Conservation (phyloP, 1,140 invertebrate species). For the Calephelis nemesis region DNA sequence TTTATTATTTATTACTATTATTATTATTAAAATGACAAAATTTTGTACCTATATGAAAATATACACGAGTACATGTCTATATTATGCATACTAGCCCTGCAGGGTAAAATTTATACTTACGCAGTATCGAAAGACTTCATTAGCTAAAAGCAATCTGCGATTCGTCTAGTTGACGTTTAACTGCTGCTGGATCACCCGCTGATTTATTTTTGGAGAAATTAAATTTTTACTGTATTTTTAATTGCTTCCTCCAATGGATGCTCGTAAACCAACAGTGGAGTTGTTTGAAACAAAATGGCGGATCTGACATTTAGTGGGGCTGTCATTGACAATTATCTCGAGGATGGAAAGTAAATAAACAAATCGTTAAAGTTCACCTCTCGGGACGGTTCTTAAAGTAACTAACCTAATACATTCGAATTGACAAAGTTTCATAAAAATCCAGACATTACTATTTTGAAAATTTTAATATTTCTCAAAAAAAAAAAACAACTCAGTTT, state of each 20-base stretch:
- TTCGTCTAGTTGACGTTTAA: conserved; percentile 32
- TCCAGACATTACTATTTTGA: too few species aligned
- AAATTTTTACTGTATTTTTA: conserved; percentile 53
- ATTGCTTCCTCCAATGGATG: conserved; percentile 52
- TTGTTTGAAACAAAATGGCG: conserved; percentile 31
- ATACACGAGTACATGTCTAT: too few species aligned
- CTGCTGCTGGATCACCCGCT: conserved; percentile 30
- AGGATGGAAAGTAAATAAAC: conserved; percentile 34
- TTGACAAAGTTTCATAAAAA: neutral
- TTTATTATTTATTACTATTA: too few species aligned
- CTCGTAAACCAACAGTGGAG: conserved; percentile 43
- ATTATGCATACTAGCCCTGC: too few species aligned
- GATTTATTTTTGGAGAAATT: conserved; percentile 53
- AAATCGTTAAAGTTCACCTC: conserved; percentile 23
- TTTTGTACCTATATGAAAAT: too few species aligned
- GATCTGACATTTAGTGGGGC: conserved; percentile 31
- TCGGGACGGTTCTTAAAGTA: neutral
- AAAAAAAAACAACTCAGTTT: too few species aligned
- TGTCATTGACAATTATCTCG: conserved; percentile 34
- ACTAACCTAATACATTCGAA: too few species aligned
- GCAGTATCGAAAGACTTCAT: conserved; percentile 6
- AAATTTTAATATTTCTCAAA: too few species aligned
- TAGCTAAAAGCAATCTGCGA: conserved; percentile 19
- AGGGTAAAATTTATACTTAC: neutral
- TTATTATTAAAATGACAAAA: too few species aligned